Evolutionary conservation across 1,140 invertebrate species (phyloP).

Genomic region (Trichoplusia ni): DNA sequence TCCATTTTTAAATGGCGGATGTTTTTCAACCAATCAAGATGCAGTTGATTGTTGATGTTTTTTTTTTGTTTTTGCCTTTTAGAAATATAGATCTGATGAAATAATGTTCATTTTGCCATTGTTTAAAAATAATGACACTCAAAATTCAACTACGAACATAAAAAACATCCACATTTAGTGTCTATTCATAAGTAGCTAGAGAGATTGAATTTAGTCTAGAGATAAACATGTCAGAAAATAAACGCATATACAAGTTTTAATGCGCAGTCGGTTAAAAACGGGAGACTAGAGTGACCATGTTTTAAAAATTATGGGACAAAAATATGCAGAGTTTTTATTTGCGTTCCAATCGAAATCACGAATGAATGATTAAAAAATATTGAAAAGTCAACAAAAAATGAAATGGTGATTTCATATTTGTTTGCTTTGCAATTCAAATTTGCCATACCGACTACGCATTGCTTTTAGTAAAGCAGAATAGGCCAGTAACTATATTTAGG

Average conservation of each 20-base stretch:
- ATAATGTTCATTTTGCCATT: neutral
- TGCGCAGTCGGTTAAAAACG: slow-evolving; percentile 3
- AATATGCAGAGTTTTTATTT: too few relatives aligned
- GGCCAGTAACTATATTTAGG: slow-evolving; percentile 29
- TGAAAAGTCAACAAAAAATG: too few relatives aligned
- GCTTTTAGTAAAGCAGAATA: slow-evolving; percentile 17
- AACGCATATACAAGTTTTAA: slow-evolving; percentile 11
- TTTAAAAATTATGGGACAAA: too few relatives aligned
- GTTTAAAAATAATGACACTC: slow-evolving; percentile 3
- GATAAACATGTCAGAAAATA: slow-evolving; percentile 24
- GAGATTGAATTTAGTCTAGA: slow-evolving; percentile 16
- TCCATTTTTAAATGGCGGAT: too few relatives aligned
- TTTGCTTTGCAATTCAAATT: too few relatives aligned
- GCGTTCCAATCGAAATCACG: too few relatives aligned
- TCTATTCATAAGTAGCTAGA: slow-evolving; percentile 20
- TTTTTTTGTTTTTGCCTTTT: too few relatives aligned
- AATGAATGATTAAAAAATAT: slow-evolving; percentile 1
- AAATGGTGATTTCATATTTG: slow-evolving; percentile 41
- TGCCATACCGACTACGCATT: slow-evolving; percentile 28
- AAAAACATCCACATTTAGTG: slow-evolving; percentile 12
- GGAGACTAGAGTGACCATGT: too few relatives aligned
- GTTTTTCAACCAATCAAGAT: too few relatives aligned
- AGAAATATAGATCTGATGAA: too few relatives aligned
- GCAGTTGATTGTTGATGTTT: too few relatives aligned
- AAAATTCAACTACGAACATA: slow-evolving; percentile 4